phyloP scores from a whole-genome alignment of 1,140 invertebrate species.

The Trichonephila inaurata region DNA sequence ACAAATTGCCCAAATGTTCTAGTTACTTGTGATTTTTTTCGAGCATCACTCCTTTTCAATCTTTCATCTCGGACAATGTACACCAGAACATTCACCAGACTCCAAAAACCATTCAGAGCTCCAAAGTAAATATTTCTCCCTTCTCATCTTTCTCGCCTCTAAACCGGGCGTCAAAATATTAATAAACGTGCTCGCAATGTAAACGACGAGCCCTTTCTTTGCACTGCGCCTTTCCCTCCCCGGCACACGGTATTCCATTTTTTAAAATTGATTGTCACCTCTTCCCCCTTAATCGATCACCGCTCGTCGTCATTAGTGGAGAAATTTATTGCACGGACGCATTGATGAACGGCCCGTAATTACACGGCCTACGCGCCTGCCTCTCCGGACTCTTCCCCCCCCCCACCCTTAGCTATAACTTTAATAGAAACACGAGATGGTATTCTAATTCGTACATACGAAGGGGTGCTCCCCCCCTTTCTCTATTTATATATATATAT shows the following conservation, averaged over 20 bases:
- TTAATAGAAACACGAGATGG: constrained; percentile 27
- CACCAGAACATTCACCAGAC: neutral
- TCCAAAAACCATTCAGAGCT: neutral
- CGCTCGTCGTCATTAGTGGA: constrained; percentile 51
- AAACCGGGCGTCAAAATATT: constrained; percentile 45
- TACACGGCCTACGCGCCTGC: constrained; percentile 46
- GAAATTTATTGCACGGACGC: constrained; percentile 34
- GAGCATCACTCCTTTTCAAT: neutral
- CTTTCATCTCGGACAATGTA: neutral
- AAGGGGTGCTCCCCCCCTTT: neutral
- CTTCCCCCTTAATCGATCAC: constrained; percentile 53
- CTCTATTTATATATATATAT: too few species aligned
- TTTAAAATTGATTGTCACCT: constrained; percentile 64
- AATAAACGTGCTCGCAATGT: constrained; percentile 64
- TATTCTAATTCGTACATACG: constrained; percentile 9
- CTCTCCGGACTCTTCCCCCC: too few species aligned
- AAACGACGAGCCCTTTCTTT: constrained; percentile 14
- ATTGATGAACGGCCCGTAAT: constrained; percentile 67
- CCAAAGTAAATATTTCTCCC: neutral
- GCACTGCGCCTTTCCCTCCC: neutral
- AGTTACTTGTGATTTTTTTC: too few species aligned
- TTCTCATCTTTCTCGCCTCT: constrained; percentile 19
- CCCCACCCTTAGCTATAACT: neutral
- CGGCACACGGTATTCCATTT: neutral
- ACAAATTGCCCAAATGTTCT: too few species aligned